Conservation (phyloP, 2,797 vertebrate genomes). For the Xiphorhynchus erythropygius region DNA sequence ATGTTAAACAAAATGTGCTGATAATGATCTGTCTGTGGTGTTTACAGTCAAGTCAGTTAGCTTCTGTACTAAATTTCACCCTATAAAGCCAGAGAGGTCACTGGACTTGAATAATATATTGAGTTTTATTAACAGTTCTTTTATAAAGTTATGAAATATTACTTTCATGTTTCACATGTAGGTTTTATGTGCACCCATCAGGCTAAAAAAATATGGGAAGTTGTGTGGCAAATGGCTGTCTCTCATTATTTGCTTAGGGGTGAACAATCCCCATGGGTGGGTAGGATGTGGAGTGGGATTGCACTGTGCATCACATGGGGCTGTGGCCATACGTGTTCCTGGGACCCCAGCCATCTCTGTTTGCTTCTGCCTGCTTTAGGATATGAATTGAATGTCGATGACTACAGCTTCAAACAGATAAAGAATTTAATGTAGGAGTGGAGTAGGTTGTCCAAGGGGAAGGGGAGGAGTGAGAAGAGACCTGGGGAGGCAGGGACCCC, state of each 20-base stretch:
- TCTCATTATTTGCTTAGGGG: not conserved
- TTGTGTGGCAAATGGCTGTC: not conserved
- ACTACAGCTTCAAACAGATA: not conserved
- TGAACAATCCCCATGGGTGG: rapidly evolving
- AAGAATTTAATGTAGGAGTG: rapidly evolving
- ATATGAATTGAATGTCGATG: not conserved
- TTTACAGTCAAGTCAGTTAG: not conserved
- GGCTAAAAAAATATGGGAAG: not conserved
- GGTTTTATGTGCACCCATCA: not conserved
- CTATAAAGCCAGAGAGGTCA: not conserved
- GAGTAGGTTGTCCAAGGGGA: not conserved
- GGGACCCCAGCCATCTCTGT: not conserved
- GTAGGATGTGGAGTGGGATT: not conserved
- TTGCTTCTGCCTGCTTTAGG: not conserved
- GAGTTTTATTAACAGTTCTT: not conserved
- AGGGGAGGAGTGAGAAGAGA: not conserved
- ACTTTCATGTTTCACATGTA: rapidly evolving
- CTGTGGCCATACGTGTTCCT: not conserved
- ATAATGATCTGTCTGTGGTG: not conserved
- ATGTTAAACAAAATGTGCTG: not conserved
- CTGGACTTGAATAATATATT: not conserved
- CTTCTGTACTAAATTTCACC: not conserved
- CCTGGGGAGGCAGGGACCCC: not conserved
- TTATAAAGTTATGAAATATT: not conserved
- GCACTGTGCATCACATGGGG: rapidly evolving